Percentiles rank a stretch among this genome's conserved stretches.
phyloP scores from a whole-genome alignment of 2,888 invertebrate genomes.

The Cerastis rubricosa region DNA sequence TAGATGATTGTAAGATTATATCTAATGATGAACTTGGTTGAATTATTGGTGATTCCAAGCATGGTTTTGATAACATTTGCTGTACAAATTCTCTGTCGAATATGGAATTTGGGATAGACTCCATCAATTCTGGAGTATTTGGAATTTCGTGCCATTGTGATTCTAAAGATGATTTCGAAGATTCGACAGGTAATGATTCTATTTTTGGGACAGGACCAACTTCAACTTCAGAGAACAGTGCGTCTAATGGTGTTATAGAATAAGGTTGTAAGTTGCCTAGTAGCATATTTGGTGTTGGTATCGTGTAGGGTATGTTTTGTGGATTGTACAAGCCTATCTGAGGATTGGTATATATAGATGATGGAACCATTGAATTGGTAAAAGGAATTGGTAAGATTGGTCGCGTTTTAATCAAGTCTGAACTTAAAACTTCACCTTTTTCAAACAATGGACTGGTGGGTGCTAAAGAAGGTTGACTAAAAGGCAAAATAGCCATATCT shows the following conservation, averaged over 20 bases:
- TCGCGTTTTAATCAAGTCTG: background rate
- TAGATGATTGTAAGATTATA: background rate
- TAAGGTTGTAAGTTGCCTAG: background rate
- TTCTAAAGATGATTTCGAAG: background rate
- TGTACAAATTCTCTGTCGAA: background rate
- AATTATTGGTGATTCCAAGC: background rate
- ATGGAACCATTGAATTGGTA: background rate
- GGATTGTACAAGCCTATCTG: background rate
- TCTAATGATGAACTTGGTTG: background rate
- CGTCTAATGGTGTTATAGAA: background rate
- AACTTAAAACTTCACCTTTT: background rate
- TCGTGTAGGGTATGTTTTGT: background rate
- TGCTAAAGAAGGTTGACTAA: background rate
- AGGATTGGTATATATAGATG: background rate
- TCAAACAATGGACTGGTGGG: background rate
- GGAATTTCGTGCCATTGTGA: background rate
- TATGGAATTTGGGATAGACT: background rate
- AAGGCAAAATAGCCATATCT: conserved; percentile 4
- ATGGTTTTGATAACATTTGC: background rate
- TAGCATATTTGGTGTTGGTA: background rate
- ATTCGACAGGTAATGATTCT: background rate
- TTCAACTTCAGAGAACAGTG: background rate
- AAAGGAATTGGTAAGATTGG: background rate
- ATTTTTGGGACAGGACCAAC: background rate
- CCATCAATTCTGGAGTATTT: background rate